Conservation (phyloP, 2,888 invertebrate species). For the Apamea monoglypha region DNA sequence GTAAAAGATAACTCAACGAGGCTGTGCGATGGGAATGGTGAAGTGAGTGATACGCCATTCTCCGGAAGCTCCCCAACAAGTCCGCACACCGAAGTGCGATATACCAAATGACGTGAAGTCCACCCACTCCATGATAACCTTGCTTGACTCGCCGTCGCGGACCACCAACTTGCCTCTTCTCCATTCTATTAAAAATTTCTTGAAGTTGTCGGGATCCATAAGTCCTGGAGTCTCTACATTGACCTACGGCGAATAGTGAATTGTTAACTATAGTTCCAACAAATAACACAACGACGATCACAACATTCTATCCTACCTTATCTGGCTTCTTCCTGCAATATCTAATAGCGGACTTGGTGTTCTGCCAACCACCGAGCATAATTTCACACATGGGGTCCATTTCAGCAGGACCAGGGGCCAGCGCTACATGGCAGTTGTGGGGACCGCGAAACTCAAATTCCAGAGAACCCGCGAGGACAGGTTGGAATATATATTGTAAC, state of each 20-base stretch:
- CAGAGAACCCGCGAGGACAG: slow-evolving; percentile 88
- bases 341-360: slow-evolving; percentile 92
- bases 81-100: slow-evolving; percentile 91
- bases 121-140: slow-evolving; percentile 90
- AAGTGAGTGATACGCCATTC: slow-evolving; percentile 90
- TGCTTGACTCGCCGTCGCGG: slow-evolving; percentile 86
- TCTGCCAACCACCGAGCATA: slow-evolving; percentile 93
- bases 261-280: slow-evolving; percentile 48
- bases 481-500: slow-evolving; percentile 91
- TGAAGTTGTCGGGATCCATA: slow-evolving; percentile 89
- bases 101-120: slow-evolving; percentile 91
- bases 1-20: slow-evolving; percentile 82
- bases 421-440: slow-evolving; percentile 92
- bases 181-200: slow-evolving; percentile 90
- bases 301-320: neutral
- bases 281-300: neutral
- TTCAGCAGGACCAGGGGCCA: slow-evolving; percentile 89
- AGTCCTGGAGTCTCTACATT: slow-evolving; percentile 90
- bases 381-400: slow-evolving; percentile 92
- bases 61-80: slow-evolving; percentile 92
- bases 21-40: slow-evolving; percentile 72
- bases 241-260: slow-evolving; percentile 83
- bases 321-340: slow-evolving; percentile 91
- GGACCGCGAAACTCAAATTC: slow-evolving; percentile 91
- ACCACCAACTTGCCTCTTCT: slow-evolving; percentile 88